These are phyloP conservation scores for Oscheius onirici DNA, from an alignment of 2,888 invertebrate species.

Conservation along the genomic window DNA sequence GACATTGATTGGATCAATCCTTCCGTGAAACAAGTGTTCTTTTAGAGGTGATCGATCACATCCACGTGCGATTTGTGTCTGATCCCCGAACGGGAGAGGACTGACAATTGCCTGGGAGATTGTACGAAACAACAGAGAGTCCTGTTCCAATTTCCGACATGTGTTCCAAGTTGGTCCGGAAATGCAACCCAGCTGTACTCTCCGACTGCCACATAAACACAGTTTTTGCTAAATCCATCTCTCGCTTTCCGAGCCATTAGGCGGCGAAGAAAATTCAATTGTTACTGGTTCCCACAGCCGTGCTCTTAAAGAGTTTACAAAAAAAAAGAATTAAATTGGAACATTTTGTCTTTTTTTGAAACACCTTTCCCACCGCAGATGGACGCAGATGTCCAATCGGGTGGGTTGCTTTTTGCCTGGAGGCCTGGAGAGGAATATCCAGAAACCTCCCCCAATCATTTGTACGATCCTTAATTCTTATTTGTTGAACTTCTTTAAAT, in stretches of 20 bases:
- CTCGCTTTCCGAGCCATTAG: neutral
- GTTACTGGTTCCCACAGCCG: neutral
- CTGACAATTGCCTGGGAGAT: too few species aligned
- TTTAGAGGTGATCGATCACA: slow-evolving; percentile 22
- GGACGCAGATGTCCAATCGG: neutral
- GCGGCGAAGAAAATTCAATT: neutral
- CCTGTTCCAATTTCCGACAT: slow-evolving; percentile 8
- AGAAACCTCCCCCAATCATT: too few species aligned
- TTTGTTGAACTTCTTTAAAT: too few species aligned
- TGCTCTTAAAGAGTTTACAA: neutral
- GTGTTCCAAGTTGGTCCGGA: slow-evolving; percentile 7
- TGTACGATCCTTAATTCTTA: too few species aligned
- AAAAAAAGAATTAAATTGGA: neutral
- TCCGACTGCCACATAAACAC: slow-evolving; percentile 10
- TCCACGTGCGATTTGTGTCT: slow-evolving; percentile 22
- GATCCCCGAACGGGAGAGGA: slow-evolving; percentile 3
- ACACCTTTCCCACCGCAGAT: neutral
- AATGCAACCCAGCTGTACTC: slow-evolving; percentile 17
- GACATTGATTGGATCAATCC: neutral
- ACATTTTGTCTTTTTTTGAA: neutral
- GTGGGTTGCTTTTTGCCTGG: neutral
- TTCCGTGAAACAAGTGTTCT: slow-evolving; percentile 25
- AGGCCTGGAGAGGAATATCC: neutral
- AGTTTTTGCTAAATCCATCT: slow-evolving; percentile 5
- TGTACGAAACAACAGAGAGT: neutral